These are phyloP conservation scores for Agapostemon virescens DNA, from an alignment of 2,888 invertebrate species.

Conservation along the genomic window DNA sequence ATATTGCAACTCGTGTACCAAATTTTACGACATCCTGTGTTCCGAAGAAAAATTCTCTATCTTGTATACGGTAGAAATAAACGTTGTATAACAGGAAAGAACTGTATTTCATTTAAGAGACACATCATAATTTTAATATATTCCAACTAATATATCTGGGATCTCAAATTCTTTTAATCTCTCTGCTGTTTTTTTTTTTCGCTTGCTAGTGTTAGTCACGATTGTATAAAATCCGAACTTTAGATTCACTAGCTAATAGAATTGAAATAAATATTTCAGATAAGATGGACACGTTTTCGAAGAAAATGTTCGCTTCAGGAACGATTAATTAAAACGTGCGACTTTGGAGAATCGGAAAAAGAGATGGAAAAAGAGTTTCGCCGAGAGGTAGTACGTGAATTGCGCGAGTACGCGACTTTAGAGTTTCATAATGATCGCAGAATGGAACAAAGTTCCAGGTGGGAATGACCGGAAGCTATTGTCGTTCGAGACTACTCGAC, in stretches of 20 bases:
- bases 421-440: not conserved
- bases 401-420: not conserved
- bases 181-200: not conserved
- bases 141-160: too few species aligned
- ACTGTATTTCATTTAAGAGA: too few species aligned
- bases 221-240: not conserved
- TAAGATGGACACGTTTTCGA: not conserved
- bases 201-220: not conserved
- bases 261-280: not conserved
- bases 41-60: too few species aligned
- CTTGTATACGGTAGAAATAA: too few species aligned
- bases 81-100: too few species aligned
- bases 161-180: not conserved
- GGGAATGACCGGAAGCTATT: conserved; percentile 1
- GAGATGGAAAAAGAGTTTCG: not conserved
- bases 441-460: not conserved
- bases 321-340: not conserved
- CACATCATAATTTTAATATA: too few species aligned
- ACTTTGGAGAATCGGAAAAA: not conserved
- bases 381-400: not conserved
- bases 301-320: not conserved
- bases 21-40: too few species aligned
- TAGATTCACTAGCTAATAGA: not conserved
- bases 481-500: conserved; percentile 21
- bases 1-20: not conserved